Conservation (phyloP, 2,113 vertebrate genomes). For the Cervus canadensis region DNA sequence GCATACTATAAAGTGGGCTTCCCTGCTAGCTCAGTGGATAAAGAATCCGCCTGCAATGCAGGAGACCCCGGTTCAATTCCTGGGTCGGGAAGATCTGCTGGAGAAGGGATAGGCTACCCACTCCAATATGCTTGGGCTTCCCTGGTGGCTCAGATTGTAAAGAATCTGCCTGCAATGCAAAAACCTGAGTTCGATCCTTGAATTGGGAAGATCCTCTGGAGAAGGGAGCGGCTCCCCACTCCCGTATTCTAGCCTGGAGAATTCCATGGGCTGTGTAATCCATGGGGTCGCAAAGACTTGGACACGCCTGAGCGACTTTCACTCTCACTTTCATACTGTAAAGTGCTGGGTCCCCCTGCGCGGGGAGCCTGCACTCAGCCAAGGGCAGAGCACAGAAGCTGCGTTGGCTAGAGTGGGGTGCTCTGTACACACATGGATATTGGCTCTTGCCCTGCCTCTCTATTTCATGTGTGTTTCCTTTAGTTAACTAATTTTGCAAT, state of each 20-base stretch:
- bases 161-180: neutral
- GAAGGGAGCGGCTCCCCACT: neutral
- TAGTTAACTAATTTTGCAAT: neutral
- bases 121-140: neutral
- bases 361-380: neutral
- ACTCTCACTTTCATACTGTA: neutral
- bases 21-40: neutral
- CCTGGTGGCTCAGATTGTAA: neutral
- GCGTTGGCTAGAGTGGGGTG: rapidly evolving
- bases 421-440: rapidly evolving
- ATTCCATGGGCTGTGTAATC: neutral
- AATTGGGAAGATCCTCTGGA: neutral
- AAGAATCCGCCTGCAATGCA: neutral
- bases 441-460: neutral
- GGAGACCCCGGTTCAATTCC: neutral
- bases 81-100: neutral
- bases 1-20: neutral
- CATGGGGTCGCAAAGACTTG: neutral
- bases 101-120: neutral
- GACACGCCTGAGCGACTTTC: neutral
- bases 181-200: neutral
- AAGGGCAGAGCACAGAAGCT: neutral
- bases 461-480: neutral
- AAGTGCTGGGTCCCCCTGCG: neutral
- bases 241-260: neutral